Evolutionary conservation across 1,140 invertebrate genomes (phyloP), one percentile per base, ranked within the genome.

Genomic region (Orius laevigatus): DNA sequence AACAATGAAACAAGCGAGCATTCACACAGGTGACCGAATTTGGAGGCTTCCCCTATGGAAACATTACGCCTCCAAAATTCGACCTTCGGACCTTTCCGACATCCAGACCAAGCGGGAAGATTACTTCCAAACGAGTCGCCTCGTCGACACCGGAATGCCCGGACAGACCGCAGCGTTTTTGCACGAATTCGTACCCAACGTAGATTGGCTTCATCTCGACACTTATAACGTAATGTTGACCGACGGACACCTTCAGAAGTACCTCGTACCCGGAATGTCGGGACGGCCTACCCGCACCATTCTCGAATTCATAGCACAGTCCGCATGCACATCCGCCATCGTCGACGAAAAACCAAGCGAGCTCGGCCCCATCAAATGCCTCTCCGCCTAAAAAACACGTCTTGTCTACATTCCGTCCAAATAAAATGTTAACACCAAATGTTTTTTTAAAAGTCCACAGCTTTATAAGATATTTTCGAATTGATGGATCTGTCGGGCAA

Each of bases 261-360:
- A 88, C 62, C 62, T 87, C 19, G 59, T 62, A 18, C 71, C 70
- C 60, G 78, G 78, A 49, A 83, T 85, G 80, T 74, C 79, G 49
- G 84, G 84, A 11, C 66, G 83, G 36, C 85, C 85, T 9, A 84
- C 82, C 1, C 69, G 86, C 56, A 88, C 84, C 2, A 58, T 89
- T 1, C 76, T 87, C n/a, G 75, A 86, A 59, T 78, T 88, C 53
- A 63, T 86, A 38, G 59, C 63, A 45, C 49, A 63, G 45, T 59
- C 52, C 5, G 35, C 53, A 10, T 55, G 47, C 38, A 25, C 25
- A 3, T 25, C 25, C 25, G 25, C 25, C 25, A 25, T 25, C 25
- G 25, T 25, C 25, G 25, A 25, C 25, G 25, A 25, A 25, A 25
- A 25, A 25, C 25, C 25, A 25, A 8, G 3, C 25, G 25, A 25